A percentile compares a stretch with the other conserved stretches of the same genome.
Conservation (phyloP, 2,113 vertebrate genomes). For the Sialia sialis region DNA sequence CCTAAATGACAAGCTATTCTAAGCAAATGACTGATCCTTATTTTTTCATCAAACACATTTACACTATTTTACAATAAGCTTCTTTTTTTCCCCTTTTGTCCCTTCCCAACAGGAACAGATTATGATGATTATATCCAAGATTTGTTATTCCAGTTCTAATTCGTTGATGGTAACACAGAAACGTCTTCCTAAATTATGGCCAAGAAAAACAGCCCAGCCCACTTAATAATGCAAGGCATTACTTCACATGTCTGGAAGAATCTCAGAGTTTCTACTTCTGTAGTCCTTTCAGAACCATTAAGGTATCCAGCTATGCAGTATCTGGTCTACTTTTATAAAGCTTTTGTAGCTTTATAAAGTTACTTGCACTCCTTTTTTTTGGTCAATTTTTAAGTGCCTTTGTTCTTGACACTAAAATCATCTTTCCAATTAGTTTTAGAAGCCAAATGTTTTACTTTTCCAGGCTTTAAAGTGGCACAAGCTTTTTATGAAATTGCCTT, state of each 20-base stretch:
- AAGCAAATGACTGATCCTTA: background rate
- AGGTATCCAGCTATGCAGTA: background rate
- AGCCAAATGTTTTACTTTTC: background rate
- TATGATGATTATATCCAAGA: background rate
- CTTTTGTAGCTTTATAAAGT: background rate
- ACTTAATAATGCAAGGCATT: slow-evolving; percentile 24
- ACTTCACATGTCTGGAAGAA: background rate
- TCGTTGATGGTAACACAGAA: background rate
- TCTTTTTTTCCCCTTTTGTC: background rate
- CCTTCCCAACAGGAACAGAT: background rate
- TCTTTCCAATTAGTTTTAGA: background rate
- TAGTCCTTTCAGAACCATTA: background rate
- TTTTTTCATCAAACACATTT: background rate
- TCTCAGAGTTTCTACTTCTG: background rate
- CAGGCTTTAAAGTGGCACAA: background rate
- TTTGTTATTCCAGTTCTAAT: slow-evolving; percentile 32
- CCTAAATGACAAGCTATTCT: background rate
- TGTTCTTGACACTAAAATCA: background rate
- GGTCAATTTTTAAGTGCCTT: background rate
- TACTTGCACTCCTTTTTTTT: background rate
- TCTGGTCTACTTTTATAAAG: background rate
- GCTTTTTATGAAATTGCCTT: background rate
- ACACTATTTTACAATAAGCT: background rate
- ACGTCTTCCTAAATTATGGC: slow-evolving; percentile 7
- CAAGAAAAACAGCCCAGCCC: slow-evolving; percentile 35